Evolutionary conservation across 1,140 invertebrate genomes (phyloP), one percentile per base, ranked within the genome.

Genomic region (Nasonia giraulti): DNA sequence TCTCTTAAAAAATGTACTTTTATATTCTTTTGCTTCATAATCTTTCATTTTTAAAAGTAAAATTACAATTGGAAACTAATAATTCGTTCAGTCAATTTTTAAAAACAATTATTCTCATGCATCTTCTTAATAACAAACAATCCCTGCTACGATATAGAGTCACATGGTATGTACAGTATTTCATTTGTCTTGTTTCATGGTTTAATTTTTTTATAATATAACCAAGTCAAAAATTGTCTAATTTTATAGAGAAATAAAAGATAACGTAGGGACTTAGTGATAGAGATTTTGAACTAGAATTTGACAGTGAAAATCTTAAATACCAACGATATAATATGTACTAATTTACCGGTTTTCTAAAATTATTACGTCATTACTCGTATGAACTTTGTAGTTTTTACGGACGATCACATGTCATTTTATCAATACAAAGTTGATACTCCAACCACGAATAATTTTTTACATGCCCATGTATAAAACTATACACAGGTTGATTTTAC

Each of bases 61-160:
- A 90, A 88, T 93, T 90, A 91, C 91, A 92, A 83, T 77, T 17
- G n/a, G 17, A 83, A 93, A 91, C 90, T 88, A 91, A 89, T 88
- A 88, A 88, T 87, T 87, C 89, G 77, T 88, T 87, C 87, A 88
- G 86, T 88, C 86, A 82, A 89, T 89, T 88, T 87, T 83, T 82
- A 81, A 82, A 75, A 83, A 78, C 87, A 89, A 89, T 87, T 78
- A 79, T 90, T 33, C 86, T 88, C 74, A 87, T 83, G 85, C 80
- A 86, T 89, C 87, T 87, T 81, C 86, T 79, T 87, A 89, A 87
- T 87, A 69, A 85, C 86, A 84, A 84, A 80, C 80, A 75, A 84
- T 80, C 23, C 66, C 66, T 37, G 37, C 73, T 85, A 85, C 83
- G 47, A 80, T 85, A 37, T 37, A 37, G 71, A 89, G 74, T 82